Evolutionary conservation across 2,888 invertebrate species (phyloP), one percentile per base, ranked within the genome.

Genomic region (Pachydiplax longipennis): DNA sequence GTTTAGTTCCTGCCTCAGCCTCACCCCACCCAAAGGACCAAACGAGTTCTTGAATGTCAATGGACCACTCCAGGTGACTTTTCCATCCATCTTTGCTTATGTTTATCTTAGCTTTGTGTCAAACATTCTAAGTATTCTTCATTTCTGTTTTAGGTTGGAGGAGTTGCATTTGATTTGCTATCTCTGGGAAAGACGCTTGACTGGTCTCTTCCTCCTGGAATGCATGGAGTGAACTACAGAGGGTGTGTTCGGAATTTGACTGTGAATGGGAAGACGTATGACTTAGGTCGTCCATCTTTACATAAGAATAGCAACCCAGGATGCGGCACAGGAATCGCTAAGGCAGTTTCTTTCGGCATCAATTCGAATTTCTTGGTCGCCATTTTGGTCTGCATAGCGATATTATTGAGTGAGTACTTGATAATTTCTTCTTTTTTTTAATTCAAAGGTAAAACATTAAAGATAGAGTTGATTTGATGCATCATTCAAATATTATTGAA

Each of bases 231-330:
- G n/a, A 87, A 40, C 87, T 87, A 87, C 18, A 18, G 37, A n/a
- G 99, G 99, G 6, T 99, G 99, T 93, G 96, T 99, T 92, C 96
- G 97, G 92, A 99, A 99, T 94, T 95, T 99, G 92, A 97, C 98
- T 0, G 97, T 98, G 93, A 98, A 98, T 93, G 96, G 96, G 92
- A 95, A 95, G 93, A 96, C 97, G 92, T 99, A 99, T 94, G 98
- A 99, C 93, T 95, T 99, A 92, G 98, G 98, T 0, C 93, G 93
- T 4, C 98, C 98, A 0, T 96, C 97, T 0, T 95, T 97, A 53
- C 95, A 95, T 40, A 95, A 95, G 90, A 96, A 97, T 93, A 96
- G 96, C 1, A 96, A 96, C 93, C 95, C 96, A 0, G 96, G 97
- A 37, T 98, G 98, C 93, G 96, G 96, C 93, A 95, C 95, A 91